phyloP scores from a whole-genome alignment of 1,140 invertebrate species.

The Homalodisca vitripennis region DNA sequence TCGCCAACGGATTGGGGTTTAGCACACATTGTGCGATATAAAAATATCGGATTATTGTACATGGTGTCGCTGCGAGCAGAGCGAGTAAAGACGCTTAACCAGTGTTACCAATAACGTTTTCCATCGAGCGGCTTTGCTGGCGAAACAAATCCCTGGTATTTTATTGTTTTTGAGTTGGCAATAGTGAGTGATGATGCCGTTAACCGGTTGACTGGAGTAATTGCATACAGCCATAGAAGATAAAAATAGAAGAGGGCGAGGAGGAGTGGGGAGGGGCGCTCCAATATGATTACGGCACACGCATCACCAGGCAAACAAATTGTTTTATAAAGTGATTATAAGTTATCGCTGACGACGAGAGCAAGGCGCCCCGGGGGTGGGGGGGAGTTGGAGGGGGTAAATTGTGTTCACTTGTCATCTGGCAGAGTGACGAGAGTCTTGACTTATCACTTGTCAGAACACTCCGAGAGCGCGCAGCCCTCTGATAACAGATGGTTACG shows the following conservation, averaged over 20 bases:
- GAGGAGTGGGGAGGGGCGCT: constrained; percentile 22
- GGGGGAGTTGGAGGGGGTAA: no score
- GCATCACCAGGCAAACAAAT: constrained; percentile 28
- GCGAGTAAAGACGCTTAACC: neutral
- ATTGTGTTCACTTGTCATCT: no score
- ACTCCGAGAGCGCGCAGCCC: no score
- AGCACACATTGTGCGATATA: neutral
- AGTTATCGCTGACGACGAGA: constrained; percentile 13
- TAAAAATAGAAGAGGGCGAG: neutral
- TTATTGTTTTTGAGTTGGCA: constrained; percentile 22
- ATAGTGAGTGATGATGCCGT: constrained; percentile 15
- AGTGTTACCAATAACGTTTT: constrained; percentile 9
- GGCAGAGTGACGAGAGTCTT: no score
- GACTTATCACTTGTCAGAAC: no score
- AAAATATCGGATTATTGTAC: neutral
- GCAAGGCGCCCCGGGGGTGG: neutral
- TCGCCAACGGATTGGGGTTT: no score
- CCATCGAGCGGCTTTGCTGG: constrained; percentile 10
- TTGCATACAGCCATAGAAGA: constrained; percentile 33
- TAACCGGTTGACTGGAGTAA: constrained; percentile 45
- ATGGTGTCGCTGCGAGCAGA: neutral
- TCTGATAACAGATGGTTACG: no score
- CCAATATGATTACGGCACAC: constrained; percentile 3
- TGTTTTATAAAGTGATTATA: constrained; percentile 30
- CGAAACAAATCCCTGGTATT: constrained; percentile 15